Conservation (phyloP, 2,113 vertebrate species). For the Cottus gobio region DNA sequence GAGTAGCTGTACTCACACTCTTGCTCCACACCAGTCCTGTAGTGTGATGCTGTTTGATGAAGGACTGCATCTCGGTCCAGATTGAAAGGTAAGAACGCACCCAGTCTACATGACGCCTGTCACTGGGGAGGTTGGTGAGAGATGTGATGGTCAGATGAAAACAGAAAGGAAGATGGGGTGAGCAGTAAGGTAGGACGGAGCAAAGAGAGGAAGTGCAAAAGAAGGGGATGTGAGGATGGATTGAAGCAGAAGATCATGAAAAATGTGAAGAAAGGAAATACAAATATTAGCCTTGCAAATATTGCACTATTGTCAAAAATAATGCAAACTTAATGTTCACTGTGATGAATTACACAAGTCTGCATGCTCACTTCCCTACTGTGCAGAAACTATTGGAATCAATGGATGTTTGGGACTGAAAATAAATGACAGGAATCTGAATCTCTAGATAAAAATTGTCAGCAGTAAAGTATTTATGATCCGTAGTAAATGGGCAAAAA, state of each 20-base stretch:
- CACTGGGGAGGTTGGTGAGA: constrained; percentile 76
- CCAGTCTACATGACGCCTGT: constrained; percentile 94
- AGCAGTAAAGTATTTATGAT: constrained; percentile 9
- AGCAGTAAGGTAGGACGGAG: background rate
- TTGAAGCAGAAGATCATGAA: background rate
- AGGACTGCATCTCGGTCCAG: constrained; percentile 94
- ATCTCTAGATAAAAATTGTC: background rate
- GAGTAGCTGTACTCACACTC: constrained; percentile 84
- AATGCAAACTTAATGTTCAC: background rate
- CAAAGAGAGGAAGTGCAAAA: background rate
- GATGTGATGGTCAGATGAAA: constrained; percentile 14
- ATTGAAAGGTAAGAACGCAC: constrained; percentile 94
- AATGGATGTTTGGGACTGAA: background rate
- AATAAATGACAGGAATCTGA: background rate
- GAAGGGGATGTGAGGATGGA: background rate
- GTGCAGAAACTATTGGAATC: background rate
- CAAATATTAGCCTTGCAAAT: background rate
- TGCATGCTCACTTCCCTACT: background rate
- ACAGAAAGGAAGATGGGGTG: background rate
- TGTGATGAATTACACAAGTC: background rate
- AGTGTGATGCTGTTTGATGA: constrained; percentile 94
- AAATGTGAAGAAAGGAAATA: background rate
- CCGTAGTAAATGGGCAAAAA: background rate
- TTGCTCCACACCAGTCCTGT: constrained; percentile 95
- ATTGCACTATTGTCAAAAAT: background rate